Conservation (phyloP, 1,140 invertebrate species). For the Apis florea region DNA sequence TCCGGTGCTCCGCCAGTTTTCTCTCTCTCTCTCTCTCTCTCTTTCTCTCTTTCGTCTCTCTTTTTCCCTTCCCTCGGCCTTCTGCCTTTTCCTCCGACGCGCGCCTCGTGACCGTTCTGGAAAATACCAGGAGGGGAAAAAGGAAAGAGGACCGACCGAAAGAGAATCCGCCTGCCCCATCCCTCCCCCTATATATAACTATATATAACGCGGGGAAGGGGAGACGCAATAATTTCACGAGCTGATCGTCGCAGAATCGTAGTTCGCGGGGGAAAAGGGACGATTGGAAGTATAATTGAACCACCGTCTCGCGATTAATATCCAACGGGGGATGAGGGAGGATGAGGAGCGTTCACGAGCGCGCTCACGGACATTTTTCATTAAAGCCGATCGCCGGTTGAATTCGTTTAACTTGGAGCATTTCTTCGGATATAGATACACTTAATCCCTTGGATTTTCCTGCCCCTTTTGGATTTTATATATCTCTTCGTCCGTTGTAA, state of each 20-base stretch:
- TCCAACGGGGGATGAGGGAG: slow-evolving; percentile 45
- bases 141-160: slow-evolving; percentile 1
- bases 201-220: slow-evolving; percentile 32
- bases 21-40: not conserved
- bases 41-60: slow-evolving; percentile 36
- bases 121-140: slow-evolving; percentile 44
- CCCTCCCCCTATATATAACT: slow-evolving; percentile 15
- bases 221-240: slow-evolving; percentile 63
- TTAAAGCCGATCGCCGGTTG: slow-evolving; percentile 58
- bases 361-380: slow-evolving; percentile 61
- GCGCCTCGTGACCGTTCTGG: slow-evolving; percentile 6
- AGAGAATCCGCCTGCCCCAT: slow-evolving; percentile 12
- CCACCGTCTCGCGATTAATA: slow-evolving; percentile 66
- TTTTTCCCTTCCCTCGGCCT: not conserved
- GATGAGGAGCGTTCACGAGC: slow-evolving; percentile 21
- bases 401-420: slow-evolving; percentile 60
- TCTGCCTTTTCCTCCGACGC: slow-evolving; percentile 45
- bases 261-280: slow-evolving; percentile 58
- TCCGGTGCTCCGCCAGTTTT: slow-evolving; percentile 43
- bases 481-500: not conserved
- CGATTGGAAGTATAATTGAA: slow-evolving; percentile 68
- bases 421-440: slow-evolving; percentile 52
- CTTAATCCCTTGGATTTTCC: slow-evolving; percentile 34
- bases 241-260: slow-evolving; percentile 59
- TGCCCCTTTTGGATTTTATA: slow-evolving; percentile 11